Conservation (phyloP, 1,140 invertebrate genomes). For the Druon quercuslanigerum region DNA sequence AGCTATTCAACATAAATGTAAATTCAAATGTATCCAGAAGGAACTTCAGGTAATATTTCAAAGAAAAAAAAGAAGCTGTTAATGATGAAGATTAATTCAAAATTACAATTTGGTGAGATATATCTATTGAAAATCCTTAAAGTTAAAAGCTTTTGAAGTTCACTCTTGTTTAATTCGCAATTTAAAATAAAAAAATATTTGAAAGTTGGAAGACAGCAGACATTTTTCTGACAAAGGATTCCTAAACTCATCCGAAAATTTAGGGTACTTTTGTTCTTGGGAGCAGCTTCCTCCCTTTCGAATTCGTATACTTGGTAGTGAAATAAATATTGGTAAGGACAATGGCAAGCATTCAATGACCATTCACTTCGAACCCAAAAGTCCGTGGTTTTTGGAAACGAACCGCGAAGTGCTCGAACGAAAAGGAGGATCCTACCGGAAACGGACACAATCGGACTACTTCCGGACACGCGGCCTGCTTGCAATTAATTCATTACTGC, state of each 20-base stretch:
- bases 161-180: too few species aligned
- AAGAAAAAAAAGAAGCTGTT: too few species aligned
- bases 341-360: constrained; percentile 43
- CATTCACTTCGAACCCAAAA: not conserved
- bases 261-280: constrained; percentile 10
- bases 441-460: constrained; percentile 52
- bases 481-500: constrained; percentile 67
- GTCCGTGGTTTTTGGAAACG: constrained; percentile 18
- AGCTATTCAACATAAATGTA: too few species aligned
- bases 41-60: too few species aligned
- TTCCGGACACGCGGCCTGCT: constrained; percentile 59
- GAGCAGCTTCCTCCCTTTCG: not conserved
- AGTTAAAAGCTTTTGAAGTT: too few species aligned
- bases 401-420: not conserved
- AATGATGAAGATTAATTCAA: too few species aligned
- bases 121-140: too few species aligned
- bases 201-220: not conserved
- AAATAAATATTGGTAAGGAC: constrained; percentile 68
- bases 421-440: constrained; percentile 40
- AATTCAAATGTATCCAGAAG: too few species aligned
- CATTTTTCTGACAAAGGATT: not conserved
- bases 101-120: too few species aligned
- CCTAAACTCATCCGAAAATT: not conserved
- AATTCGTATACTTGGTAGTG: not conserved
- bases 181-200: too few species aligned